Percentiles rank a stretch among this genome's conserved stretches.
These are phyloP conservation scores for Pilophorus perplexus DNA, from an alignment of 2,888 invertebrate species.

Conservation along the genomic window DNA sequence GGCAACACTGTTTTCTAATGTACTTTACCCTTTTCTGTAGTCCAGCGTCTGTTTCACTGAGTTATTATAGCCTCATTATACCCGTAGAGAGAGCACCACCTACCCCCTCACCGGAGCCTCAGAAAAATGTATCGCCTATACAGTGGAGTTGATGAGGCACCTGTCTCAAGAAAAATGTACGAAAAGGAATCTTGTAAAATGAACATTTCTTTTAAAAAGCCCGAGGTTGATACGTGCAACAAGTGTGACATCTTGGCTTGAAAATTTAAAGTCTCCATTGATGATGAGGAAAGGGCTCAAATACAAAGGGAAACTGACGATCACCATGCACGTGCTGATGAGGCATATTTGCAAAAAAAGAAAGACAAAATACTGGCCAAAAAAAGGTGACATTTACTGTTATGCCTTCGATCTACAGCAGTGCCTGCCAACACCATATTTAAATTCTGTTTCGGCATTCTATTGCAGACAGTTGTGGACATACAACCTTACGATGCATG, in stretches of 20 bases:
- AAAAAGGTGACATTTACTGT: constrained; percentile 6
- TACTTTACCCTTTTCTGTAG: no score
- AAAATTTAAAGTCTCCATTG: constrained; percentile 28
- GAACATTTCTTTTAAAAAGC: constrained; percentile 46
- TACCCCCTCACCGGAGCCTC: constrained; percentile 19
- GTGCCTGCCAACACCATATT: constrained; percentile 1
- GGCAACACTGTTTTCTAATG: no score
- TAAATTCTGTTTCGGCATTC: background rate
- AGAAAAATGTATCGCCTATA: constrained; percentile 31
- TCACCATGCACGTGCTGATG: constrained; percentile 33
- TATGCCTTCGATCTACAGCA: constrained; percentile 4
- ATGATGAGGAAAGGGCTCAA: constrained; percentile 20
- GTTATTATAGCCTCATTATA: background rate
- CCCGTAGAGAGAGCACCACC: background rate
- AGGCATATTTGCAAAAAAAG: background rate
- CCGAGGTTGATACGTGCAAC: constrained; percentile 47
- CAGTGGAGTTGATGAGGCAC: constrained; percentile 7
- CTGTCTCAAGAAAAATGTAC: constrained; percentile 22
- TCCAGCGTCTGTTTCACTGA: no score
- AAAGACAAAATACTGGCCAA: constrained; percentile 1
- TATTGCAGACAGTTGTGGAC: background rate
- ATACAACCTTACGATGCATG: background rate
- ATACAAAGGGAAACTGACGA: constrained; percentile 1
- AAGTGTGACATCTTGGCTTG: constrained; percentile 44
- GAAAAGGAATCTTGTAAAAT: constrained; percentile 39